Evolutionary conservation across 2,113 vertebrate genomes (phyloP), one percentile per base, ranked within the genome.

Genomic region (Eulemur macaco): DNA sequence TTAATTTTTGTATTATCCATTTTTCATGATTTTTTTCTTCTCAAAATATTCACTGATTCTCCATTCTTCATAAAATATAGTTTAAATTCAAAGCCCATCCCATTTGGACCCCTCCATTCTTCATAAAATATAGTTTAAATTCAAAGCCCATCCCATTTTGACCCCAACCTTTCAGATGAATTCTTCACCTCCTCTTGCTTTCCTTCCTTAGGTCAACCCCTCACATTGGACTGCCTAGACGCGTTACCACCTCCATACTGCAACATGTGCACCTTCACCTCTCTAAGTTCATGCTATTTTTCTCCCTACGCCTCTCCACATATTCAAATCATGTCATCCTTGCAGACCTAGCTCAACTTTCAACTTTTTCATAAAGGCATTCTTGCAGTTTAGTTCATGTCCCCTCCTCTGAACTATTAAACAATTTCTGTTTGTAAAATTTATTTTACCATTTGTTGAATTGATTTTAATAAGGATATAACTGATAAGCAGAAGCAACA

Each of bases 51-150:
- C 45, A 37, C 8, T 21, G 45, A 77, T 60, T 66, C 8, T 69
- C 34, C 68, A 83, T 45, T 78, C 39, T 58, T 93, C 14, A 74
- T 31, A 54, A 93, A 88, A 87, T 54, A 42, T 8, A 42, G 4
- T 77, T 97, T 71, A 90, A 94, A 77, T n/a, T 89, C 20, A 92
- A 85, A 58, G 2, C 42, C 0, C 3, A 8, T 80, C 15, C 20
- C 52, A 73, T 47, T 83, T 86, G 78, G 20, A 60, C 25, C 27
- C 14, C 8, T 68, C 31, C 68, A 83, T 42, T 77, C 39, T 56
- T 92, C 17, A 73, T 29, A 52, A 93, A 91, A 87, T 54, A n/a
- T 10, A 42, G 4, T 77, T 97, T 66, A 90, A 94, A 77, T n/a
- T 89, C 23, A 92, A 84, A 58, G 2, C 37, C 0, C 3, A 8